phyloP scores from a whole-genome alignment of 2,797 vertebrate genomes.

The Danio aesculapii region DNA sequence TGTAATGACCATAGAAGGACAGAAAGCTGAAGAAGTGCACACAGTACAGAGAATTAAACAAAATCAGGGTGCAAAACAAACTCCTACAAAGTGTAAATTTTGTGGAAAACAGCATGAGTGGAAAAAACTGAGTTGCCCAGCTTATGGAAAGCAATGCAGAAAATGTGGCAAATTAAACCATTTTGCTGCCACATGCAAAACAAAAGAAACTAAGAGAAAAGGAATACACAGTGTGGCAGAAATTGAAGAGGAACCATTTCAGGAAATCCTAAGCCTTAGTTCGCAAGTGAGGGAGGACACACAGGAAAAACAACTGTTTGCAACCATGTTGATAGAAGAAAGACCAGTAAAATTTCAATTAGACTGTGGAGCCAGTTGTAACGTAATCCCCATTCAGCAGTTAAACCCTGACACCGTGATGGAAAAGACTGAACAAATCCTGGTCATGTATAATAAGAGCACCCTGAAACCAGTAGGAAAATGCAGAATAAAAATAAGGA shows the following conservation, averaged over 20 bases:
- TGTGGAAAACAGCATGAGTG: conserved; percentile 11
- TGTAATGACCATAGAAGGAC: conserved; percentile 18
- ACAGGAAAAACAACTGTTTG: conserved; percentile 23
- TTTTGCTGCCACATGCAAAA: conserved; percentile 8
- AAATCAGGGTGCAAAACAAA: not conserved
- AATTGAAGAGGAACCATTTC: not conserved
- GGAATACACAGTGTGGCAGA: conserved; percentile 31
- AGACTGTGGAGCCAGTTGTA: conserved; percentile 32
- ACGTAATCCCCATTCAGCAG: conserved; percentile 9
- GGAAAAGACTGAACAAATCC: conserved; percentile 26
- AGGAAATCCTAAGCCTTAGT: conserved; percentile 28
- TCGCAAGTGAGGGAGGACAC: not conserved
- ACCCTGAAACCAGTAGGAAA: conserved; percentile 47
- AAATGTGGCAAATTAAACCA: conserved; percentile 28
- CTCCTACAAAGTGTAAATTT: conserved; percentile 1
- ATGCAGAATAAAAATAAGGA: conserved; percentile 49
- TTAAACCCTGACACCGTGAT: conserved; percentile 23
- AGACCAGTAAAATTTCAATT: conserved; percentile 23
- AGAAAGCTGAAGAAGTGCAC: conserved; percentile 2
- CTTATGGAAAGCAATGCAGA: conserved; percentile 3
- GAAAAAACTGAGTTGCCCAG: conserved; percentile 21
- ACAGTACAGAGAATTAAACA: conserved; percentile 16
- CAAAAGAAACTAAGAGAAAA: not conserved
- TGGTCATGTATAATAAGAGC: conserved; percentile 53
- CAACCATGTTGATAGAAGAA: conserved; percentile 28